Evolutionary conservation across 2,113 vertebrate genomes (phyloP).

Genomic region (Trochalopteron elliotii): DNA sequence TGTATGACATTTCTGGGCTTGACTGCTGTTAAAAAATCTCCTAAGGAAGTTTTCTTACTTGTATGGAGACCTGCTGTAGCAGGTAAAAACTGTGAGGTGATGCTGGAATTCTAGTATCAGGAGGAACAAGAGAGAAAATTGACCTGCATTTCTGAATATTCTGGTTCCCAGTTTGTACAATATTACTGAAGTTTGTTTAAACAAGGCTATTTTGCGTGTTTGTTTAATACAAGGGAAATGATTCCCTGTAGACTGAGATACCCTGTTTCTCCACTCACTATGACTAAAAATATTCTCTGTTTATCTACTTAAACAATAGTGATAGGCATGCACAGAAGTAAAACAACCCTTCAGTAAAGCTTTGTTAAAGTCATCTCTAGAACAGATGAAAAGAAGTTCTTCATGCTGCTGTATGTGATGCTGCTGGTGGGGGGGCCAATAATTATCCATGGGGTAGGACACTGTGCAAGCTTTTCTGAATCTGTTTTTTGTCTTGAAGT

Average conservation of each 20-base stretch:
- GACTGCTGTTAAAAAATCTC: not conserved
- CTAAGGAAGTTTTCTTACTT: not conserved
- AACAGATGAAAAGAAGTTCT: not conserved
- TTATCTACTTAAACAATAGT: not conserved
- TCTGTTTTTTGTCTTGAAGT: not conserved
- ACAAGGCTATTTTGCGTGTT: not conserved
- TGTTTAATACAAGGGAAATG: not conserved
- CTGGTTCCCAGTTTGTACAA: not conserved
- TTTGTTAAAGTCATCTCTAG: not conserved
- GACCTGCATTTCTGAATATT: not conserved
- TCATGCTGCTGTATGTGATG: not conserved
- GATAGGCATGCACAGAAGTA: not conserved
- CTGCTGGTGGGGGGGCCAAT: not conserved
- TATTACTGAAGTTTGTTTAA: not conserved
- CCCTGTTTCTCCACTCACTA: not conserved
- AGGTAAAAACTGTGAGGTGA: not conserved
- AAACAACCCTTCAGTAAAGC: not conserved
- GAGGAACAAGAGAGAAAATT: not conserved
- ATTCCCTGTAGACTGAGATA: not conserved
- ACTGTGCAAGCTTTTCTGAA: not conserved
- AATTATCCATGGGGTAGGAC: not conserved
- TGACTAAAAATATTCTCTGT: not conserved
- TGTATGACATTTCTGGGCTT: not conserved
- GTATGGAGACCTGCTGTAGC: not conserved
- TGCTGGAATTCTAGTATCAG: not conserved